Evolutionary conservation across 30 jellyfish, hydroid and myxozoan genomes (phyloP).

Genomic region (Hydractinia symbiolongicarpus): DNA sequence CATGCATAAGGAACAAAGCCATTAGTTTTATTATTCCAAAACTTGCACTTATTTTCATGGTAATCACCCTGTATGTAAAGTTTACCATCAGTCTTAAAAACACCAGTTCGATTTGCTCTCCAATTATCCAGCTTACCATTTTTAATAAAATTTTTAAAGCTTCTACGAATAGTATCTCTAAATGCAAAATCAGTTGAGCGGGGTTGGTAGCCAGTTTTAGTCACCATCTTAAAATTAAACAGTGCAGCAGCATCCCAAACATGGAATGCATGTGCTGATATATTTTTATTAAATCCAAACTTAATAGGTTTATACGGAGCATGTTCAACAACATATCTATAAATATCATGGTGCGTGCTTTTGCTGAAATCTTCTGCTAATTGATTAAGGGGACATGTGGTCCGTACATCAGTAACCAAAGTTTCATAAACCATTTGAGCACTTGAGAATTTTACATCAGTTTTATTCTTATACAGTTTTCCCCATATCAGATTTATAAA

Average conservation of each 20-base stretch:
- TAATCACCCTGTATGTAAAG: not conserved
- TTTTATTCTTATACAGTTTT: not conserved
- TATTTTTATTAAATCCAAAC: not conserved
- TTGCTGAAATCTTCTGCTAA: conserved; percentile 8
- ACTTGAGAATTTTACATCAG: not conserved
- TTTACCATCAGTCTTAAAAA: conserved; percentile 16
- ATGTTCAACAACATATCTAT: conserved; percentile 26
- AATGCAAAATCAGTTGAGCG: not conserved
- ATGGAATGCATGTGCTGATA: conserved; percentile 18
- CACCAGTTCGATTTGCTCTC: conserved; percentile 23
- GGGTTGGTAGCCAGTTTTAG: not conserved
- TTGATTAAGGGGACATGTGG: conserved; percentile 32
- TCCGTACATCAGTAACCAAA: conserved; percentile 36
- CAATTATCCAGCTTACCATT: conserved; percentile 20
- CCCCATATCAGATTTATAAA: conserved; percentile 14
- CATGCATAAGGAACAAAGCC: conserved; percentile 33
- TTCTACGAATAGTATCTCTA: conserved; percentile 20
- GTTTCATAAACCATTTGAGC: conserved; percentile 12
- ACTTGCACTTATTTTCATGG: conserved; percentile 7
- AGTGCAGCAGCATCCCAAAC: conserved; percentile 52
- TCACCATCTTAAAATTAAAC: conserved; percentile 33
- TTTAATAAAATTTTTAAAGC: conserved; percentile 22
- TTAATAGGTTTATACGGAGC: conserved; percentile 10
- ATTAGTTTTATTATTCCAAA: conserved; percentile 21
- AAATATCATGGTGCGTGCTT: conserved; percentile 27